A percentile compares a stretch with the other conserved stretches of the same genome.
Evolutionary conservation across 1,140 invertebrate species (phyloP).

Genomic region (Akabosia matsudoensis): DNA sequence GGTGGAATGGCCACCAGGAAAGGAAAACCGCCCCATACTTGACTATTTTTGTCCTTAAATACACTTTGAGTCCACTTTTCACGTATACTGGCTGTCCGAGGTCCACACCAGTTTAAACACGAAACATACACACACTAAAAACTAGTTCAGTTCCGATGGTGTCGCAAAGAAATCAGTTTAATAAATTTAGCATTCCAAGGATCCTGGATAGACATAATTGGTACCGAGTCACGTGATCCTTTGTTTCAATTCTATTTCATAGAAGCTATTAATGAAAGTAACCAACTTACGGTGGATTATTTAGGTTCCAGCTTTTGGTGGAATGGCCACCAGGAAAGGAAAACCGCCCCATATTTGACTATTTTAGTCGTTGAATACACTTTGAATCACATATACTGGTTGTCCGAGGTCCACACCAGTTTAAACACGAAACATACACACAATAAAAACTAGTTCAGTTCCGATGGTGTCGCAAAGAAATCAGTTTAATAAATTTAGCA

Average conservation of each 20-base stretch:
- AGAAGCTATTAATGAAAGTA: background rate
- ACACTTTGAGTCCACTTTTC: too few species aligned
- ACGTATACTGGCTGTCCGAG: too few species aligned
- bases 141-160: background rate
- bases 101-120: too few species aligned
- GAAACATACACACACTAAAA: background rate
- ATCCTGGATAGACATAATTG: slow-evolving; percentile 14
- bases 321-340: background rate
- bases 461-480: background rate
- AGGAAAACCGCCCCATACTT: background rate
- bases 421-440: too few species aligned
- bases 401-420: too few species aligned
- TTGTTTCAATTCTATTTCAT: too few species aligned
- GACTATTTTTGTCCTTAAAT: too few species aligned
- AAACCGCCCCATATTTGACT: background rate
- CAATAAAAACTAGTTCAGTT: background rate
- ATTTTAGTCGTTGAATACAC: too few species aligned
- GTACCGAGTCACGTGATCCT: background rate
- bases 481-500: background rate
- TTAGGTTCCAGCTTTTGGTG: background rate
- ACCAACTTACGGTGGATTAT: background rate
- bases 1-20: background rate
- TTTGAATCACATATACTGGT: too few species aligned
- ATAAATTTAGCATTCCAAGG: slow-evolving; percentile 1
- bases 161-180: background rate